phyloP scores from a whole-genome alignment of 2,888 invertebrate species.

The Trissolcus brochymenae region DNA sequence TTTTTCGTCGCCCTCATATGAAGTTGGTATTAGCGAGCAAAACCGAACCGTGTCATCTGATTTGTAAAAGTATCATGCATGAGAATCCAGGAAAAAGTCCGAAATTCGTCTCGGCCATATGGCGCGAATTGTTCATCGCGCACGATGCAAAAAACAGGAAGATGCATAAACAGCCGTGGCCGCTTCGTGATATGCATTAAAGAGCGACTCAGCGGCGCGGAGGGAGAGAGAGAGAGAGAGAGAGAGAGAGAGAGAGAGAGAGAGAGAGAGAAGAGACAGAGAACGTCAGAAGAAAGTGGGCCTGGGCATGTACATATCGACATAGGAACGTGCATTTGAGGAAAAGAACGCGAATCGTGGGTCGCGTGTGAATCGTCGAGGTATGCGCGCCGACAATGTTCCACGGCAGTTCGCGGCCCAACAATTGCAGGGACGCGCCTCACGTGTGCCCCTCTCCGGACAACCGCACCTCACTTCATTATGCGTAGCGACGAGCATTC shows the following conservation, averaged over 20 bases:
- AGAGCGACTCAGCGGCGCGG: conserved; percentile 10
- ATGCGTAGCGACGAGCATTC: conserved; percentile 14
- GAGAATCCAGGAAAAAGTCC: conserved; percentile 22
- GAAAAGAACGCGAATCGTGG: conserved; percentile 62
- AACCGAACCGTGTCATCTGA: neutral
- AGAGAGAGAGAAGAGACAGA: no score
- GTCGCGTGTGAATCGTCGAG: conserved; percentile 68
- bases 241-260: no score
- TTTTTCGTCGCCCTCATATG: no score
- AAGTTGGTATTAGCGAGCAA: neutral
- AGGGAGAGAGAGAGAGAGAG: no score
- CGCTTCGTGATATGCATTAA: conserved; percentile 49
- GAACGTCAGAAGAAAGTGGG: conserved; percentile 56
- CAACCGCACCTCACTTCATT: conserved; percentile 38
- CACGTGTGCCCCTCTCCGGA: conserved; percentile 31
- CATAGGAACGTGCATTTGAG: conserved; percentile 50
- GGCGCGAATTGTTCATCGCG: conserved; percentile 30
- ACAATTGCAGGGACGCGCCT: conserved; percentile 64
- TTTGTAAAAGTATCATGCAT: conserved; percentile 33
- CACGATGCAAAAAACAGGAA: conserved; percentile 16
- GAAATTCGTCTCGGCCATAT: conserved; percentile 37
- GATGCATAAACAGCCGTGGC: conserved; percentile 38
- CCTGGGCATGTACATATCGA: conserved; percentile 48
- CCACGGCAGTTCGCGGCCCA: conserved; percentile 61
- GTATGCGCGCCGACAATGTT: conserved; percentile 61